Percentiles rank a stretch among this genome's conserved stretches.
Evolutionary conservation across 2,113 vertebrate species (phyloP).

Genomic region (Abramis brama): DNA sequence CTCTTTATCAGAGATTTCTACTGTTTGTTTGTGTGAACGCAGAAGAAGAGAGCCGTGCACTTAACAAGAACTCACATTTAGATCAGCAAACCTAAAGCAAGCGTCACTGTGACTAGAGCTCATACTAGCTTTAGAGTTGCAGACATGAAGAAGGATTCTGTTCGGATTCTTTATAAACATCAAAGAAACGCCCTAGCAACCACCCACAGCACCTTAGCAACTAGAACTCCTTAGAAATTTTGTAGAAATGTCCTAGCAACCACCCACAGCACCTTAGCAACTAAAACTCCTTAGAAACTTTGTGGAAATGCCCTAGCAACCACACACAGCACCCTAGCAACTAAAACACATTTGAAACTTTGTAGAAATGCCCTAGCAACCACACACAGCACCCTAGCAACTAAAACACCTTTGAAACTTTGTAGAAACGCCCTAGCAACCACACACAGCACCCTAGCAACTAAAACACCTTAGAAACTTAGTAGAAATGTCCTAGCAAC

Average conservation of each 20-base stretch:
- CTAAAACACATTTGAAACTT: not conserved
- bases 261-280: not conserved
- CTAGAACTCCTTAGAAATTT: not conserved
- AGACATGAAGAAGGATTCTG: too few relatives aligned
- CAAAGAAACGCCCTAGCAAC: not conserved
- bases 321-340: not conserved
- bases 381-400: not conserved
- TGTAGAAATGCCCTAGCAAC: not conserved
- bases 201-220: not conserved
- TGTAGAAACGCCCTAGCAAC: not conserved
- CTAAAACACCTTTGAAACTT: not conserved
- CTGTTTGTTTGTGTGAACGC: constrained; percentile 38
- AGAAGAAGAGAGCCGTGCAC: not conserved
- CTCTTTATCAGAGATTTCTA: constrained; percentile 23
- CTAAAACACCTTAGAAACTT: not conserved
- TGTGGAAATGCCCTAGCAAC: not conserved
- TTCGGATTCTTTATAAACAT: too few relatives aligned
- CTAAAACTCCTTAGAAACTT: not conserved
- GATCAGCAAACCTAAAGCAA: not conserved
- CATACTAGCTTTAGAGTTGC: not conserved
- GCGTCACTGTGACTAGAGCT: not conserved
- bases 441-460: not conserved
- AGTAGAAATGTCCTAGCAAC: not conserved
- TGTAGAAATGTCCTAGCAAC: not conserved
- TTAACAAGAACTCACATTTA: constrained; percentile 25